Conservation (phyloP, 2,113 vertebrate genomes). For the Callospermophilus lateralis region DNA sequence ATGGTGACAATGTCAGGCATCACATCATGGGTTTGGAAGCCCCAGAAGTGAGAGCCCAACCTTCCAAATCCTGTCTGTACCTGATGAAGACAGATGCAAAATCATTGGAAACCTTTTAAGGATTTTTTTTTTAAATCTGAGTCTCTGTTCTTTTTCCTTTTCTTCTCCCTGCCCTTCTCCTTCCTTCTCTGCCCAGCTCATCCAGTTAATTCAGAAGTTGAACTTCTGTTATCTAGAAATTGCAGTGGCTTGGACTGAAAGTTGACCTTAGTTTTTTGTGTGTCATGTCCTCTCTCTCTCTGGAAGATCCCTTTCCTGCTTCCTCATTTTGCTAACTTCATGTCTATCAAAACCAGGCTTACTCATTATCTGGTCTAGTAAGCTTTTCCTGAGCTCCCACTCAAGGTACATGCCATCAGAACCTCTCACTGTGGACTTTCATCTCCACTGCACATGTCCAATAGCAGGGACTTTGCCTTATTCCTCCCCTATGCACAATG, state of each 20-base stretch:
- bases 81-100: conserved; percentile 84
- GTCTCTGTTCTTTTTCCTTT: neutral
- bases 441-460: neutral
- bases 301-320: neutral
- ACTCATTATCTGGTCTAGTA: neutral
- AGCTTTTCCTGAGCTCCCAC: neutral
- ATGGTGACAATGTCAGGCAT: conserved; percentile 96
- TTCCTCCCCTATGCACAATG: neutral
- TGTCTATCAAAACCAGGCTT: neutral
- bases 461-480: neutral
- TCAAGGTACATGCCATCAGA: neutral
- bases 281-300: neutral
- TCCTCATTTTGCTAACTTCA: neutral
- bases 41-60: conserved; percentile 96
- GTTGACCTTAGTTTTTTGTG: neutral
- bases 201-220: neutral
- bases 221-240: neutral
- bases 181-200: neutral
- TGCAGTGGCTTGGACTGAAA: neutral
- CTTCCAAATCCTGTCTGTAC: conserved; percentile 98
- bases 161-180: neutral
- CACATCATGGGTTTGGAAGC: conserved; percentile 94
- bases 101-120: neutral
- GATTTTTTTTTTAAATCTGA: neutral
- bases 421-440: neutral